phyloP scores from a whole-genome alignment of 2,797 vertebrate species.

The Diglossa cyanea region DNA sequence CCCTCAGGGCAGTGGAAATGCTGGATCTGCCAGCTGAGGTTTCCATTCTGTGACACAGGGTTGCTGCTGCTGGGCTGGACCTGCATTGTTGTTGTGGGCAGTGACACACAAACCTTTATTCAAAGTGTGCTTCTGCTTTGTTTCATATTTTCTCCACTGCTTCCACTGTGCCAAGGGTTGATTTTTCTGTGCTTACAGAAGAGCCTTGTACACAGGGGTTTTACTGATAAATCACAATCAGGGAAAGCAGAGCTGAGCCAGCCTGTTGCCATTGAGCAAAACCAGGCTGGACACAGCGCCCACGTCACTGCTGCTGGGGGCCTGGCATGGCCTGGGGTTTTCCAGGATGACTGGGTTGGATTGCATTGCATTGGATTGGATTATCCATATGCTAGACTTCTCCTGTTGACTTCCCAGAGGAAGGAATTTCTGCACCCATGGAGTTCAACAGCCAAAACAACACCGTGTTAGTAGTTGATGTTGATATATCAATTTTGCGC shows the following conservation, averaged over 20 bases:
- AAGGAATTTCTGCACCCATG: neutral
- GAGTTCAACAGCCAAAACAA: neutral
- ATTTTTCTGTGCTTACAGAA: neutral
- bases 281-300: accelerated
- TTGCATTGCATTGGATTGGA: neutral
- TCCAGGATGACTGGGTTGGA: neutral
- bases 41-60: neutral
- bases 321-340: neutral
- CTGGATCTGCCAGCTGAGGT: neutral
- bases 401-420: neutral
- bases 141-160: neutral
- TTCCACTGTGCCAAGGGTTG: neutral
- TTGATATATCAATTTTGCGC: neutral
- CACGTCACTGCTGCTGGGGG: accelerated
- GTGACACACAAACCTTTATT: accelerated
- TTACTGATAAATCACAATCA: neutral
- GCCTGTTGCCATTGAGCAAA: neutral
- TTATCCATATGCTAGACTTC: neutral
- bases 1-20: neutral
- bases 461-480: neutral
- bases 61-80: neutral
- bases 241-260: neutral
- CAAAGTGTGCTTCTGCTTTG: neutral
- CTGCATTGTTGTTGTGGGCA: accelerated
- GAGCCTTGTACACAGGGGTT: neutral